phyloP scores from a whole-genome alignment of 1,140 invertebrate species.

The Leptopilina clavipes region DNA sequence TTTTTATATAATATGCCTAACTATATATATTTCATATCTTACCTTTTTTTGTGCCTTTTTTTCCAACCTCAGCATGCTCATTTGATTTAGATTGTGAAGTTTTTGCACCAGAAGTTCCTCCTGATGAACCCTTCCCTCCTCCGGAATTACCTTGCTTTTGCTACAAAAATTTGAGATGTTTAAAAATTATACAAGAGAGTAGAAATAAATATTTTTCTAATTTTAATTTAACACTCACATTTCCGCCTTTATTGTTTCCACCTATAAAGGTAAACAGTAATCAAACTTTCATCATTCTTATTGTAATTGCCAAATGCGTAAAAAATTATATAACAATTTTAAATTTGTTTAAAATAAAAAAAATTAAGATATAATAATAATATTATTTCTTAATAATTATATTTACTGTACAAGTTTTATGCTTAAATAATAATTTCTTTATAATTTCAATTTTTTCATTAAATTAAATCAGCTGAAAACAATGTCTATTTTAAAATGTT shows the following conservation, averaged over 20 bases:
- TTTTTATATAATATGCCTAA: background rate
- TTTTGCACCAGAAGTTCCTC: constrained; percentile 39
- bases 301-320: constrained; percentile 8
- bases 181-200: constrained; percentile 35
- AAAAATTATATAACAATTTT: constrained; percentile 1
- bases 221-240: constrained; percentile 46
- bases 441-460: background rate
- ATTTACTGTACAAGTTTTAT: background rate
- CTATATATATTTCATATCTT: constrained; percentile 9
- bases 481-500: constrained; percentile 18
- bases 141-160: constrained; percentile 47
- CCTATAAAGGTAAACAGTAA: constrained; percentile 43
- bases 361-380: constrained; percentile 26
- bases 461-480: background rate
- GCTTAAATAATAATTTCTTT: constrained; percentile 10
- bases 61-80: constrained; percentile 39
- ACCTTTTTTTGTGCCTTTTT: constrained; percentile 57
- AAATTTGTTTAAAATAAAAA: constrained; percentile 5
- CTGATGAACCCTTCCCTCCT: constrained; percentile 41
- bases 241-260: constrained; percentile 52
- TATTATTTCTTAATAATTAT: constrained; percentile 27
- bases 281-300: background rate
- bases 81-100: constrained; percentile 37
- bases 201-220: background rate
- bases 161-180: constrained; percentile 38